Conservation (phyloP, 2,113 vertebrate genomes). For the Elanoides forficatus region DNA sequence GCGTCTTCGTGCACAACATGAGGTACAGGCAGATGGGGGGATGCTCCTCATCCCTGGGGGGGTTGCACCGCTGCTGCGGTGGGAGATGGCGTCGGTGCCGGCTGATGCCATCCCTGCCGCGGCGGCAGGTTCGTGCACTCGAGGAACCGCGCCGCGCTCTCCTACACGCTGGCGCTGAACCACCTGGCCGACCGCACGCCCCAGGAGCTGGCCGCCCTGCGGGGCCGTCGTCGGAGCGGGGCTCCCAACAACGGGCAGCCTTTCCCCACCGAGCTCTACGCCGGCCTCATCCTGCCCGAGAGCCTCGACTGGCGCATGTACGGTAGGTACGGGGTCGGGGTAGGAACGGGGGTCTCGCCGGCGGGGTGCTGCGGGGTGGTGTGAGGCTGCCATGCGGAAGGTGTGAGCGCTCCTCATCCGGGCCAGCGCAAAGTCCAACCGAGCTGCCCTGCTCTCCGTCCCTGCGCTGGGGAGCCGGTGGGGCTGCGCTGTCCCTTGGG, state of each 20-base stretch:
- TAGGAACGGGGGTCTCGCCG: accelerated
- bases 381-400: accelerated
- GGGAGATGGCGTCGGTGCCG: accelerated
- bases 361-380: accelerated
- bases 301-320: constrained; percentile 80
- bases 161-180: constrained; percentile 76
- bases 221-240: constrained; percentile 53
- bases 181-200: constrained; percentile 74
- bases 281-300: constrained; percentile 68
- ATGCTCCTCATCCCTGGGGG: accelerated
- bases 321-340: background rate
- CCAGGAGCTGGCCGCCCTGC: constrained; percentile 68
- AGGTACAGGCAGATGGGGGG: background rate
- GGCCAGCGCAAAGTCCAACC: accelerated
- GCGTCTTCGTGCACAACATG: constrained; percentile 80
- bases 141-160: constrained; percentile 74
- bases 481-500: background rate
- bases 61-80: background rate
- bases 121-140: constrained; percentile 76
- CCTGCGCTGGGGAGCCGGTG: accelerated
- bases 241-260: constrained; percentile 67
- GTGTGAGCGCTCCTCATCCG: accelerated
- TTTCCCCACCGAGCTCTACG: constrained; percentile 58
- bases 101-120: accelerated
- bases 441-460: background rate